Percentiles rank a stretch among this genome's conserved stretches.
These are phyloP conservation scores for Bombus affinis DNA, from an alignment of 1,140 invertebrate species.

Conservation along the genomic window DNA sequence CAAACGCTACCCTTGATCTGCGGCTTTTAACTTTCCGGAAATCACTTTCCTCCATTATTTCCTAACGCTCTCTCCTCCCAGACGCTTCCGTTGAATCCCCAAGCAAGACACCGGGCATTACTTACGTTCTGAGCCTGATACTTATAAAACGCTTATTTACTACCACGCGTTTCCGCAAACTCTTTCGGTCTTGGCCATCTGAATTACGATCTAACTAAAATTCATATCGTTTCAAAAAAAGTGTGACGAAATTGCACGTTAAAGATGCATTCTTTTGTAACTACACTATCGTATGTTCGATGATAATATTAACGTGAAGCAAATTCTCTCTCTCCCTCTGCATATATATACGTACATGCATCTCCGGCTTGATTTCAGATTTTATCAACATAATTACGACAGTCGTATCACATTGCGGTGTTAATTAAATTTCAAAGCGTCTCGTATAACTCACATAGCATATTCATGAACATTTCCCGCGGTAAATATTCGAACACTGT, in stretches of 20 bases:
- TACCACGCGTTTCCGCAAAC: neutral
- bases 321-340: too few relatives aligned
- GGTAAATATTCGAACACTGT: too few relatives aligned
- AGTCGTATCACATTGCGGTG: too few relatives aligned
- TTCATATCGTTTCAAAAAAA: too few relatives aligned
- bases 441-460: too few relatives aligned
- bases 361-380: too few relatives aligned
- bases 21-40: conserved; percentile 81
- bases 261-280: neutral
- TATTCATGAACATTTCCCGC: too few relatives aligned
- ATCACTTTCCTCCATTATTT: conserved; percentile 82
- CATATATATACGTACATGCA: too few relatives aligned
- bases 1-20: conserved; percentile 76
- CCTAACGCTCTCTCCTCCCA: conserved; percentile 68
- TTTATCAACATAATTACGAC: too few relatives aligned
- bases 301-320: too few relatives aligned
- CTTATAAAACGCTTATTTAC: conserved; percentile 18
- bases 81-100: conserved; percentile 39
- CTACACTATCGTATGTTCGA: neutral
- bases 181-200: neutral
- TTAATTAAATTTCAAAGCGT: too few relatives aligned
- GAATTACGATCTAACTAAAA: neutral
- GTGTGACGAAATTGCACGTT: too few relatives aligned
- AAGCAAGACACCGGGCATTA: conserved; percentile 35
- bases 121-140: conserved; percentile 17